Evolutionary conservation across 2,888 invertebrate species (phyloP), one percentile per base, ranked within the genome.

Genomic region (Phyllotreta cruciferae): DNA sequence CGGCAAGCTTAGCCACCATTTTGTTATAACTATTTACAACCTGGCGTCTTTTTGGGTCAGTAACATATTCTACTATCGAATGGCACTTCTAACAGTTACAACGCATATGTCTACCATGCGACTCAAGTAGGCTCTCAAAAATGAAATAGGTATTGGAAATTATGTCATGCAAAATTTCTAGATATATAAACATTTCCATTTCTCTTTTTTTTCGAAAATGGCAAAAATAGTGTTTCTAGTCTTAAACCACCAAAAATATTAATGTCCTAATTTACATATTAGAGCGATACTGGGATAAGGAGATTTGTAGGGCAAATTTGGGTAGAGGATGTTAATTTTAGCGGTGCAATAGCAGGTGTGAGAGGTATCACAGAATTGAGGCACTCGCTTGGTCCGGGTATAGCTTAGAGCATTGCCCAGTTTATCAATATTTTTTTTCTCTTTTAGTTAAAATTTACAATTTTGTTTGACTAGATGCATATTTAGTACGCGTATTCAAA

Each of bases 361-460:
- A 79, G 62, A 73, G 76, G 76, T 81, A 81, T 81, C 81, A 81
- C 81, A 81, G 81, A 78, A 74, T 78, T 75, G 78, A 81, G 81
- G 80, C 81, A 80, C 80, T 81, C 81, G 80, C 81, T 80, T 74
- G 78, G 79, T 77, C 78, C 75, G 71, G 76, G 74, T 44, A 70
- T 74, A 75, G 77, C 77, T 75, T 74, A 75, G 72, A 75, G 75
- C 72, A 71, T 74, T 67, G 68, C 73, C 72, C 72, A 68, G 66
- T 68, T 70, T 65, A 50, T 45, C 62, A 50, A 62, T 63, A 66
- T 65, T 62, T 60, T 71, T 68, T 71, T 69, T 69, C 67, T 70
- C 65, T 49, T 54, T 56, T 35, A 54, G 10, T 64, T n/a, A 45
- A 68, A 70, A 69, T 67, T 65, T 69, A 70, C 70, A 66, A 45